phyloP scores from a whole-genome alignment of 2,113 vertebrate genomes.

The Eira barbara region DNA sequence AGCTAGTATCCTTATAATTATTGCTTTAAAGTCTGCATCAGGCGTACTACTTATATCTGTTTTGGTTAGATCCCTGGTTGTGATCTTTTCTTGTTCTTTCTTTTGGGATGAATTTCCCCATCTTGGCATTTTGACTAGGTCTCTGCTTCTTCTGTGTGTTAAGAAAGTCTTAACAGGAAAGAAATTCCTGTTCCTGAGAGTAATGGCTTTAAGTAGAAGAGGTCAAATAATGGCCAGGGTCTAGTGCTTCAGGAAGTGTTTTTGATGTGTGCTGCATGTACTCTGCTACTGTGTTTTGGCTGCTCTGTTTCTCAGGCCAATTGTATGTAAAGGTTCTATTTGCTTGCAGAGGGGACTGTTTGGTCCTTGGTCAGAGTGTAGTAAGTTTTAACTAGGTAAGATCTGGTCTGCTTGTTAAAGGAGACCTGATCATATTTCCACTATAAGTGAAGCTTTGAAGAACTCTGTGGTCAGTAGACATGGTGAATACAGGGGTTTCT shows the following conservation, averaged over 20 bases:
- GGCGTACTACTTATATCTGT: background rate
- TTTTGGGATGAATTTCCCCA: background rate
- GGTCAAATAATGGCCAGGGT: background rate
- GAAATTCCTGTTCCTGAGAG: background rate
- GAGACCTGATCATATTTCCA: background rate
- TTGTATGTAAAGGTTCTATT: background rate
- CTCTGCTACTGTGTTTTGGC: background rate
- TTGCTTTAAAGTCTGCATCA: background rate
- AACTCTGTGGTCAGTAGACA: background rate
- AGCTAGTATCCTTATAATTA: background rate
- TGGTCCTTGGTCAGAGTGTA: background rate
- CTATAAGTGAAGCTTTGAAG: background rate
- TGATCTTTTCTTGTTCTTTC: background rate
- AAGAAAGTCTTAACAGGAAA: no score
- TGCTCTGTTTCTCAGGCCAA: background rate
- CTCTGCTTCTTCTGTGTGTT: background rate
- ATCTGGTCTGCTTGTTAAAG: background rate
- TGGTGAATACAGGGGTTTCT: background rate
- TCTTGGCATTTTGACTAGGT: background rate
- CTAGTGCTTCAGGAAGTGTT: background rate
- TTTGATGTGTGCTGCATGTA: background rate
- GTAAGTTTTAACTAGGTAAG: background rate
- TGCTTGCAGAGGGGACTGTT: background rate
- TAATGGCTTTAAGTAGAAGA: background rate
- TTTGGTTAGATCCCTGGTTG: background rate